Percentiles rank a stretch among this genome's conserved stretches.
Conservation (phyloP, 2,888 invertebrate genomes). For the Hirtodrosophila cameraria region DNA sequence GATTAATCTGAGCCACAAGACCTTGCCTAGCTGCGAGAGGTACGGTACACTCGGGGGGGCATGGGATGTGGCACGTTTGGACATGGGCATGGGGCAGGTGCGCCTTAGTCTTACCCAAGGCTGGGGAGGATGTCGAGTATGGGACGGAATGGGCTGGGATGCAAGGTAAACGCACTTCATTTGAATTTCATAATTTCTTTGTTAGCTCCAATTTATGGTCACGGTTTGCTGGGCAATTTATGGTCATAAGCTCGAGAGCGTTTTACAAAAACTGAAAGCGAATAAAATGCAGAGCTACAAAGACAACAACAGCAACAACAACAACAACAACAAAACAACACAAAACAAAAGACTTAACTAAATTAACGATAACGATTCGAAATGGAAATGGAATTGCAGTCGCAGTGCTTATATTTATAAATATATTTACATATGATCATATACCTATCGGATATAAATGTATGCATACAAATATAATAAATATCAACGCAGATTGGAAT, state of each 20-base stretch:
- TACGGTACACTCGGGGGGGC: slow-evolving; percentile 38
- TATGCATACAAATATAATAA: slow-evolving; percentile 1
- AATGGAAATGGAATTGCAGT: slow-evolving; percentile 54
- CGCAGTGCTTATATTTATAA: slow-evolving; percentile 45
- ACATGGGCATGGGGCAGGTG: slow-evolving; percentile 51
- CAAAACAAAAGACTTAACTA: slow-evolving; percentile 60
- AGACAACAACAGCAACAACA: slow-evolving; percentile 13
- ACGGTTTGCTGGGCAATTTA: slow-evolving; percentile 77
- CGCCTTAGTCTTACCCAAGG: slow-evolving; percentile 36
- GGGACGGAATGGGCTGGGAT: slow-evolving; percentile 3
- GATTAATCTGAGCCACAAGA: slow-evolving; percentile 75
- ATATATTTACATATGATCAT: slow-evolving; percentile 43
- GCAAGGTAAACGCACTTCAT: slow-evolving; percentile 71
- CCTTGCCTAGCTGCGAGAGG: slow-evolving; percentile 60
- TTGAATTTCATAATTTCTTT: slow-evolving; percentile 80
- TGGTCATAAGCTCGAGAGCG: slow-evolving; percentile 73
- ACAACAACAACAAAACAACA: slow-evolving; percentile 24
- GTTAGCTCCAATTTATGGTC: slow-evolving; percentile 80
- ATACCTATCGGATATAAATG: slow-evolving; percentile 7
- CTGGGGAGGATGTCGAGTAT: slow-evolving; percentile 12
- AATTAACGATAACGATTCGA: slow-evolving; percentile 78
- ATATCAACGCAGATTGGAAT: slow-evolving; percentile 6
- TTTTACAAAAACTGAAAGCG: slow-evolving; percentile 62
- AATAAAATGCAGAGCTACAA: slow-evolving; percentile 33
- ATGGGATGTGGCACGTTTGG: slow-evolving; percentile 21